Evolutionary conservation across 2,888 invertebrate species (phyloP).

Genomic region (Zele albiditarsus): DNA sequence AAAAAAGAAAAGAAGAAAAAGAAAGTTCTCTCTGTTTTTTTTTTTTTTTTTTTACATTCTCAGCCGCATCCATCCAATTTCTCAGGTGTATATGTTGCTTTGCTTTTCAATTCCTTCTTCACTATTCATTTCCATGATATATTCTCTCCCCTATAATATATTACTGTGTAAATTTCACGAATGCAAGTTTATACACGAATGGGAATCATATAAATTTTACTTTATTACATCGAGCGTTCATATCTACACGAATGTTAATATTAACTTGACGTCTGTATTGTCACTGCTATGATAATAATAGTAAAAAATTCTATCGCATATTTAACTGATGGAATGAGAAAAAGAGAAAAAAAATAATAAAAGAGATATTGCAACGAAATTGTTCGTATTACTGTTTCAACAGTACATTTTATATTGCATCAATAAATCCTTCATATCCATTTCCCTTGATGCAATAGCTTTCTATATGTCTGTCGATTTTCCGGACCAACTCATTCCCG

Average conservation of each 20-base stretch:
- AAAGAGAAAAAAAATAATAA: not conserved
- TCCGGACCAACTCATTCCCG: constrained; percentile 22
- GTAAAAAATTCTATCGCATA: not conserved
- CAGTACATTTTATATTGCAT: not conserved
- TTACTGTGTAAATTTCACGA: not conserved
- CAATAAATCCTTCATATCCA: constrained; percentile 11
- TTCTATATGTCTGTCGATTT: constrained; percentile 13
- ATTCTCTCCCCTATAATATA: too few species aligned
- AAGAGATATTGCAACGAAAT: not conserved
- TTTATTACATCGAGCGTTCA: not conserved
- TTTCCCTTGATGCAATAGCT: constrained; percentile 8
- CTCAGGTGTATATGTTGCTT: not conserved
- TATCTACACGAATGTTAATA: not conserved
- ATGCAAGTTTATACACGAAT: not conserved
- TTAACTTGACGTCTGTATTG: not conserved
- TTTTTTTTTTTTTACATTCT: not conserved
- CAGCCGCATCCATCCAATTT: not conserved
- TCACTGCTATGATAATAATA: not conserved
- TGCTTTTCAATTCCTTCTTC: not conserved
- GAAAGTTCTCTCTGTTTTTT: constrained; percentile 39
- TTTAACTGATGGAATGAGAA: not conserved
- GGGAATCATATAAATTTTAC: not conserved
- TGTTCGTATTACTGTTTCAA: not conserved
- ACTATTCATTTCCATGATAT: not conserved
- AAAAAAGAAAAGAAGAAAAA: constrained; percentile 43